Conservation (phyloP, 2,888 invertebrate species). For the Anthophora plumipes region DNA sequence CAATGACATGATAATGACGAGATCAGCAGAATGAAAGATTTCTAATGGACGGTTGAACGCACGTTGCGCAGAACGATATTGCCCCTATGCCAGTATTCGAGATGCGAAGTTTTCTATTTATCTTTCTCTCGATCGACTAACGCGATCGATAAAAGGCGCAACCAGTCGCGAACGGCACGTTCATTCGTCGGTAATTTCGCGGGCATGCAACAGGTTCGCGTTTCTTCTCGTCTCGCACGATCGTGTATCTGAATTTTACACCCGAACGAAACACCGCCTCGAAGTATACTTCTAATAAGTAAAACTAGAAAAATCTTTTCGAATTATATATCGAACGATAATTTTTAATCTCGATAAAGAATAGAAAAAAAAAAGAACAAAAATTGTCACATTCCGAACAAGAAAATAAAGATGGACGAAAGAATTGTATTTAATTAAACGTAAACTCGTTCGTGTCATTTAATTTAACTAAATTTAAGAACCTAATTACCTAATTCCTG, state of each 20-base stretch:
- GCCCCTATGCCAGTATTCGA: not conserved
- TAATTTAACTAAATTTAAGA: not conserved
- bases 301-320: too few species aligned
- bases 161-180: not conserved
- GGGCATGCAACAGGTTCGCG: slow-evolving; percentile 1
- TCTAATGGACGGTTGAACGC: not conserved
- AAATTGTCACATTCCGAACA: not conserved
- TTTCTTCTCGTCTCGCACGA: not conserved
- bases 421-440: not conserved
- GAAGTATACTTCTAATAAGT: too few species aligned
- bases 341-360: not conserved
- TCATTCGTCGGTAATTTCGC: slow-evolving; percentile 1
- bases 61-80: not conserved
- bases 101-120: not conserved
- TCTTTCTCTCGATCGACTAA: not conserved
- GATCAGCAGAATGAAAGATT: not conserved
- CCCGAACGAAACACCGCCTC: not conserved
- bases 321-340: too few species aligned
- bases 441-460: not conserved
- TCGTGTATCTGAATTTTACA: not conserved
- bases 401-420: not conserved
- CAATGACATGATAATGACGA: not conserved
- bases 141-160: not conserved
- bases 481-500: not conserved
- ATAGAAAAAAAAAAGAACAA: too few species aligned